These are phyloP conservation scores for Euclidia mi DNA, from an alignment of 2,888 invertebrate species.

Conservation along the genomic window DNA sequence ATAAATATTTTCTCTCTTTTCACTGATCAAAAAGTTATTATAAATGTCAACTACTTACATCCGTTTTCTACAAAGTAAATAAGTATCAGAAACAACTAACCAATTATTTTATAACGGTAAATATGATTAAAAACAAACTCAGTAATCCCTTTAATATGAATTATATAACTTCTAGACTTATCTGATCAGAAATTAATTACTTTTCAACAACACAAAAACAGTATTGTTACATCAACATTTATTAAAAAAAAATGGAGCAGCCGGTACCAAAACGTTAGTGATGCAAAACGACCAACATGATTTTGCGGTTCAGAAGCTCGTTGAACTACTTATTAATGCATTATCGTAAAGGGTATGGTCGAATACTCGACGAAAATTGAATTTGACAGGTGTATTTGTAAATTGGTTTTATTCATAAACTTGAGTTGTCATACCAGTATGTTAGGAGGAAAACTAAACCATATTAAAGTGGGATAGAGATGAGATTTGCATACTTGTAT, in stretches of 20 bases:
- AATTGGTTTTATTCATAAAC: conserved; percentile 37
- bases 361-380: conserved; percentile 31
- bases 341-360: conserved; percentile 32
- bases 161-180: conserved; percentile 37
- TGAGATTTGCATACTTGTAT: conserved; percentile 8
- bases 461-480: conserved; percentile 1
- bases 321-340: conserved; percentile 27
- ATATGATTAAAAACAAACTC: not conserved
- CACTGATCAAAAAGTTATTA: no score
- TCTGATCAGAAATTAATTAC: conserved; percentile 54
- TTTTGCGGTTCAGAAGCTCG: conserved; percentile 41
- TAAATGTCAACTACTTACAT: no score
- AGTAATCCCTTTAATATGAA: conserved; percentile 19
- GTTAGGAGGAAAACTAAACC: conserved; percentile 8
- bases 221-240: conserved; percentile 48
- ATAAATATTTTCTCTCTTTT: no score
- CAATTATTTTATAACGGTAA: not conserved
- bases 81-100: no score
- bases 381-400: conserved; percentile 44
- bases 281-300: conserved; percentile 43
- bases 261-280: conserved; percentile 30
- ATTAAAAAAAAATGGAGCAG: conserved; percentile 45
- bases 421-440: conserved; percentile 19
- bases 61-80: no score
- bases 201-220: conserved; percentile 49